Percentiles rank a stretch among this genome's conserved stretches.
phyloP scores from a whole-genome alignment of 1,140 invertebrate genomes.

The Conus betulinus region DNA sequence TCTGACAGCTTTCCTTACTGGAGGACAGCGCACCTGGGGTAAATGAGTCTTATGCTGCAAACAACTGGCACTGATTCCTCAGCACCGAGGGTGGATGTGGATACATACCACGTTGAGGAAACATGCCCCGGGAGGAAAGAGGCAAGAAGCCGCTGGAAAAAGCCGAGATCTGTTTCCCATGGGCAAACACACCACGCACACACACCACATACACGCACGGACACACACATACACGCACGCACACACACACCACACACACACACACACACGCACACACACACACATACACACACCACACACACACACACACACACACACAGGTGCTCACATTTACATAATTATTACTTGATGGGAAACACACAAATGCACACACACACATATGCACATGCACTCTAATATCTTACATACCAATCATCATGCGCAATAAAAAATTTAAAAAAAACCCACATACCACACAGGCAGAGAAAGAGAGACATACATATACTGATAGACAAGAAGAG shows the following conservation, averaged over 20 bases:
- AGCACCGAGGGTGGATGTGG: too few relatives aligned
- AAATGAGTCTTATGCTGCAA: too few relatives aligned
- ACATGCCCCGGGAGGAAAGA: slow-evolving; percentile 51
- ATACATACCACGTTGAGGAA: too few relatives aligned
- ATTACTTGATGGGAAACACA: not conserved
- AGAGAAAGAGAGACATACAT: not conserved
- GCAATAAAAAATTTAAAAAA: not conserved
- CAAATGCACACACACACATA: not conserved
- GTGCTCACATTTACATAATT: not conserved
- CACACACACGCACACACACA: not conserved
- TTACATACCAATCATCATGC: too few relatives aligned
- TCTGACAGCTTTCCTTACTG: too few relatives aligned
- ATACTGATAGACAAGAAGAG: slow-evolving; percentile 4
- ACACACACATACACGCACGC: not conserved
- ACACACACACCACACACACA: not conserved
- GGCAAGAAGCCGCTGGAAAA: slow-evolving; percentile 62
- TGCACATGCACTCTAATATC: not conserved
- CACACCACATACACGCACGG: not conserved
- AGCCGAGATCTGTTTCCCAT: slow-evolving; percentile 51
- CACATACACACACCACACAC: not conserved
- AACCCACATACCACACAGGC: not conserved
- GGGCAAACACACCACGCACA: not conserved
- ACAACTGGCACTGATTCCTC: too few relatives aligned
- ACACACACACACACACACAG: too few relatives aligned
- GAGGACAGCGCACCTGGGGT: too few relatives aligned